Evolutionary conservation across 2,888 invertebrate genomes (phyloP).

Genomic region (Mongoloraphidia duomilia): DNA sequence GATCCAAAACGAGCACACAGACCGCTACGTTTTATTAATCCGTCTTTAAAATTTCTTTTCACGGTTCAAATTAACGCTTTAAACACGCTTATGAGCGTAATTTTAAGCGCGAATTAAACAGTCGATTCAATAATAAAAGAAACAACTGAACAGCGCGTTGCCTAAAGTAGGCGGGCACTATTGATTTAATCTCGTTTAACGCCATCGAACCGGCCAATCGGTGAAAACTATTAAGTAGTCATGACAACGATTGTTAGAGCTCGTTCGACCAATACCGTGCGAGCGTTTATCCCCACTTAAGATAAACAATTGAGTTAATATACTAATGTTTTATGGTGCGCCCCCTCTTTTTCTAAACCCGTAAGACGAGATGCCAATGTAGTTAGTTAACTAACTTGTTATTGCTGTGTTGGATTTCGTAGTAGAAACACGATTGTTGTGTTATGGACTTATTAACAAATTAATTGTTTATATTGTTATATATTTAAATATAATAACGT

Average conservation of each 20-base stretch:
- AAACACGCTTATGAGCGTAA: too few species aligned
- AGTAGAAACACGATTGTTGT: not conserved
- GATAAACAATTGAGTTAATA: slow-evolving; percentile 9
- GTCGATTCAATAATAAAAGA: too few species aligned
- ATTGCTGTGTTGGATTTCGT: not conserved
- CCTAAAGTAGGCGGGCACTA: slow-evolving; percentile 21
- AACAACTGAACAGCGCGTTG: slow-evolving; percentile 1
- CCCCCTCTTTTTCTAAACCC: not conserved
- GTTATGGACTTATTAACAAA: not conserved
- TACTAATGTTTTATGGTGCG: not conserved
- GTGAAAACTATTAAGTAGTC: slow-evolving; percentile 13
- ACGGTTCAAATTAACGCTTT: too few species aligned
- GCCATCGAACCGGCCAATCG: slow-evolving; percentile 20
- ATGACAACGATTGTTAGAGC: slow-evolving; percentile 13
- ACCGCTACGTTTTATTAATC: not conserved
- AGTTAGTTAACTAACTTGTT: not conserved
- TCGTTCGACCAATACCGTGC: slow-evolving; percentile 17
- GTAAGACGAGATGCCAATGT: not conserved
- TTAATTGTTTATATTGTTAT: not conserved
- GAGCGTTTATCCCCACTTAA: slow-evolving; percentile 15
- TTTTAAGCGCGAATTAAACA: too few species aligned
- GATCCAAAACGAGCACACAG: not conserved
- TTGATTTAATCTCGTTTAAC: slow-evolving; percentile 24
- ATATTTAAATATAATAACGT: too few species aligned
- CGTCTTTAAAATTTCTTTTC: not conserved